Base-by-base conservation (phyloP, 2,888 invertebrate genomes). In the Chalcosyrphus nemorum region DNA sequence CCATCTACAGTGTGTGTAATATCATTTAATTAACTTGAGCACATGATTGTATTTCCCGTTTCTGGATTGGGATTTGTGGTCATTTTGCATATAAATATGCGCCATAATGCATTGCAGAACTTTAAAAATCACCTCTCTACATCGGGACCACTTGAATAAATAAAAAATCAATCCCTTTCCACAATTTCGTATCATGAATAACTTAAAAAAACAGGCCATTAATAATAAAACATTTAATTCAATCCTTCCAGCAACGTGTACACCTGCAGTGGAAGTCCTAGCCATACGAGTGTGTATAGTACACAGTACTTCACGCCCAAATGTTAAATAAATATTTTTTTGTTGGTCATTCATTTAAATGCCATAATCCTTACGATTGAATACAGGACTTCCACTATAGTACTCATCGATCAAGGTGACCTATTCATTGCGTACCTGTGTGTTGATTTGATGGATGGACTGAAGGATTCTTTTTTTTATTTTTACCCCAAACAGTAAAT, bases 371-470 rank as follows among this genome's bases (percentile, higher is more conserved):
- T 61, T 59, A 15, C 68, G 81, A 70, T 70, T 47, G 70, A 76
- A 63, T 63, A 43, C 15, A 4, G 24, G 3, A 63, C 29, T 32
- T 63, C 63, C 56, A 63, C 52, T 32, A 50, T 41, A 57, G 50
- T n/a, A n/a, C n/a, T 43, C 56, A 81, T 76, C 81, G 61, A 63
- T 75, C 61, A 61, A 54, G 13, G 29, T 43, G 32, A 52, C 45
- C 68, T 47, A 56, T 61, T 45, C 61, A 74, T 24, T 50, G 7
- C 7, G 7, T 7, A 29, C 29, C 9, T 4, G 4, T 21, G 50
- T 66, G 80, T 29, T 74, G 74, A 80, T 61, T 54, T 80, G 74
- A 80, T 80, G 59, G 59, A 80, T 74, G 63, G 57, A 29, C 50
- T 41, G 19, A 71, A 72, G 72, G 59, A 45, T n/a, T n/a, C n/a